A percentile compares a stretch with the other conserved stretches of the same genome.
These are phyloP conservation scores for Phaethornis superciliosus DNA, from an alignment of 2,113 vertebrate genomes.

Conservation along the genomic window DNA sequence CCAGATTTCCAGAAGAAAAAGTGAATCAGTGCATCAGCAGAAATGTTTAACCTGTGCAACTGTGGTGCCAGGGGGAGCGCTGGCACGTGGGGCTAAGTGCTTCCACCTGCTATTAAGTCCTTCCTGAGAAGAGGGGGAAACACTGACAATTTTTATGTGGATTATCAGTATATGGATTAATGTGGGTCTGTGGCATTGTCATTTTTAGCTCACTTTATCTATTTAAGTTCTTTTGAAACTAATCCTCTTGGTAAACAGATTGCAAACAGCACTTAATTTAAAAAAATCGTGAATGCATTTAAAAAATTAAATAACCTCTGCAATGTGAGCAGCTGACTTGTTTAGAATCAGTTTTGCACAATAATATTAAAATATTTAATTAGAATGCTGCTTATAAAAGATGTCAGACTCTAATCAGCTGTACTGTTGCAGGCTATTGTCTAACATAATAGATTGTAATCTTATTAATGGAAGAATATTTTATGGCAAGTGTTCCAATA, in stretches of 20 bases:
- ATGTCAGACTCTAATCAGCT: neutral
- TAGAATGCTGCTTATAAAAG: neutral
- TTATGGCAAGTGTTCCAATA: neutral
- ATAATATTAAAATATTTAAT: neutral
- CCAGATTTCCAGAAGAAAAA: neutral
- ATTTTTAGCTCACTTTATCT: neutral
- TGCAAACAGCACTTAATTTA: neutral
- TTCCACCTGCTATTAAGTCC: neutral
- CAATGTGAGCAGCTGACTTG: neutral
- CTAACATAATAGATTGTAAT: neutral
- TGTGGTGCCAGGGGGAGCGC: neutral
- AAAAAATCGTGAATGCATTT: neutral
- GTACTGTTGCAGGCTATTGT: neutral
- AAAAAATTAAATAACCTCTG: neutral
- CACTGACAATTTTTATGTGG: neutral
- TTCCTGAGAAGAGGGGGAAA: neutral
- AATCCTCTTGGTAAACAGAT: neutral
- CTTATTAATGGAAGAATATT: neutral
- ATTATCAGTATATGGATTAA: neutral
- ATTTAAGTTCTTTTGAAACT: neutral
- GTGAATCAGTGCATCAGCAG: neutral
- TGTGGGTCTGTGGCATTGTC: neutral
- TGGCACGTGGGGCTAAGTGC: neutral
- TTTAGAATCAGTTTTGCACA: neutral
- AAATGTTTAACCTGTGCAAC: neutral